Conservation (phyloP, 2,797 vertebrate genomes). For the Micropoecilia bifurca region DNA sequence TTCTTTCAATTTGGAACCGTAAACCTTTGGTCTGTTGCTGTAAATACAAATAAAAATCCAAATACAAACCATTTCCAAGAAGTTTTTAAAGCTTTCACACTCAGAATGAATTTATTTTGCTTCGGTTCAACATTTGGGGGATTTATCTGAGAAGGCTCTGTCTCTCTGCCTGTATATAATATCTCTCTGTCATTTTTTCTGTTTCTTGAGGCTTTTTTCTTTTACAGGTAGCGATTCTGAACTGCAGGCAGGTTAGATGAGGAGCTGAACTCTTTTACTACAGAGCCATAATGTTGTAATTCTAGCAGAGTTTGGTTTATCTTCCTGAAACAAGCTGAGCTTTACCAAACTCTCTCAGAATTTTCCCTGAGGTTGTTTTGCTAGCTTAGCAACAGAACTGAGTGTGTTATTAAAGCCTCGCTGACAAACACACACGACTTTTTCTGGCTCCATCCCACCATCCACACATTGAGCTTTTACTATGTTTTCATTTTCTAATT, state of each 20-base stretch:
- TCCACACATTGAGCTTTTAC: not conserved
- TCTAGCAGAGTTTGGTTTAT: not conserved
- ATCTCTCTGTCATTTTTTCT: not conserved
- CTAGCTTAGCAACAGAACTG: not conserved
- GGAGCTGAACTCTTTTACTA: not conserved
- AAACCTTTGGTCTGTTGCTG: not conserved
- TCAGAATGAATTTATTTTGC: not conserved
- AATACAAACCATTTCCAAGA: not conserved
- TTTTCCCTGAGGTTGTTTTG: not conserved
- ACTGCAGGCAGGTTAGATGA: constrained; percentile 7
- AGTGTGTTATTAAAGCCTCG: not conserved
- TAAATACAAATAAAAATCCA: not conserved
- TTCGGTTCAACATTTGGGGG: not conserved
- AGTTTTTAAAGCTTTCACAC: not conserved
- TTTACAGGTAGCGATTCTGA: not conserved
- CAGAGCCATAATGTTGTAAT: not conserved
- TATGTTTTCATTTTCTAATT: not conserved
- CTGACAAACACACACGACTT: not conserved
- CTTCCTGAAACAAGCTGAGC: not conserved
- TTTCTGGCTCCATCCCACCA: not conserved
- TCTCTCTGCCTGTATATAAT: not conserved
- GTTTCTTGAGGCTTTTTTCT: not conserved
- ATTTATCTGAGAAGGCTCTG: not conserved
- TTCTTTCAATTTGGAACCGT: not conserved
- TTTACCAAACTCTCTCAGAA: not conserved